These are phyloP conservation scores for Premnoplex brunnescens DNA, from an alignment of 2,797 vertebrate genomes.

Conservation along the genomic window DNA sequence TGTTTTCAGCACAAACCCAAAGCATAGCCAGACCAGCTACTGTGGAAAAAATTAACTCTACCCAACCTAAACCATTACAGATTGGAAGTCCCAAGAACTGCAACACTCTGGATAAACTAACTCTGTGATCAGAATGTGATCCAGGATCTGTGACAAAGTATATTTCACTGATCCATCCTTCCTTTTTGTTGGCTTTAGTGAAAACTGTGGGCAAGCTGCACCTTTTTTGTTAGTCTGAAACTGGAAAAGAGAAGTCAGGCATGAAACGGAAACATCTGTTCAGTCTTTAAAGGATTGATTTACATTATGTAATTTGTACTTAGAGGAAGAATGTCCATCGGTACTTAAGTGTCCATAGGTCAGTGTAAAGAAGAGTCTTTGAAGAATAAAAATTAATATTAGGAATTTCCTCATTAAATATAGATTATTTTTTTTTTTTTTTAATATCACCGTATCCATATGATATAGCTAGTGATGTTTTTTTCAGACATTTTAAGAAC, in stretches of 20 bases:
- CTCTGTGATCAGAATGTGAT: not conserved
- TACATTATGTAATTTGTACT: not conserved
- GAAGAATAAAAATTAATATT: not conserved
- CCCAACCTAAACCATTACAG: not conserved
- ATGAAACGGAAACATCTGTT: not conserved
- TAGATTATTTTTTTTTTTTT: not conserved
- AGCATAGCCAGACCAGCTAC: not conserved
- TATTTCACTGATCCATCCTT: not conserved
- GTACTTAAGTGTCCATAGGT: not conserved
- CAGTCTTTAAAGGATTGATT: not conserved
- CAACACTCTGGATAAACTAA: accelerated
- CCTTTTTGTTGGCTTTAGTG: not conserved
- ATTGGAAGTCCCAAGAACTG: not conserved
- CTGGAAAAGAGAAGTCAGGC: not conserved
- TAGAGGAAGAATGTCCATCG: not conserved
- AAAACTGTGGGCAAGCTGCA: not conserved
- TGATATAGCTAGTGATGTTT: not conserved
- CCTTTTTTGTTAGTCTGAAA: not conserved
- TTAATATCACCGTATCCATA: not conserved
- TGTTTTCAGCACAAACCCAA: not conserved
- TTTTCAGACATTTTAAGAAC: not conserved
- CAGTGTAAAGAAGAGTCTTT: not conserved
- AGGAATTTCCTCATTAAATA: not conserved
- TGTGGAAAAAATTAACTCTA: not conserved
- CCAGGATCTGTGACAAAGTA: not conserved